A percentile compares a stretch with the other conserved stretches of the same genome.
These are phyloP conservation scores for Epinephelus awoara DNA, from an alignment of 2,797 vertebrate genomes.

Conservation along the genomic window DNA sequence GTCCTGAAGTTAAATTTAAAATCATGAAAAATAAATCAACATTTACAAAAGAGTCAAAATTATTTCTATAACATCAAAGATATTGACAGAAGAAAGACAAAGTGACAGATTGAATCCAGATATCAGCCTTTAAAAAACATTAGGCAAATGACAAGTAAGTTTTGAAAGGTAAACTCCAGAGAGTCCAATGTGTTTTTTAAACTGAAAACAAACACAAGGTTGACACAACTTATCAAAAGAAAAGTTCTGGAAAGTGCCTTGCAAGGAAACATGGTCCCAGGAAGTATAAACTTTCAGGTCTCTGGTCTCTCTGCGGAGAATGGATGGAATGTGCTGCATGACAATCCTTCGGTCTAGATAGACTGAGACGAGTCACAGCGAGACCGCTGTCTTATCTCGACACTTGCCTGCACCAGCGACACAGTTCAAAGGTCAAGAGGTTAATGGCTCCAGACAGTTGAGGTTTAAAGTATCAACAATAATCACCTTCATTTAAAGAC, in stretches of 20 bases:
- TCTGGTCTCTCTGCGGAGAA: constrained; percentile 6
- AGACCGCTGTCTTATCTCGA: neutral
- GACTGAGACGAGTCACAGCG: constrained; percentile 20
- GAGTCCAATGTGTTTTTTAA: neutral
- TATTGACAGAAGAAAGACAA: neutral
- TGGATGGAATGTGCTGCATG: constrained; percentile 36
- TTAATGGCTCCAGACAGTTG: constrained; percentile 4
- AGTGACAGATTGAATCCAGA: neutral
- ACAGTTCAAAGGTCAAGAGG: constrained; percentile 22
- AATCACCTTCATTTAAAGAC: constrained; percentile 18
- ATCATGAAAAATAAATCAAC: neutral
- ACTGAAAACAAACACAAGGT: too few species aligned
- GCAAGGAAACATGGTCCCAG: neutral
- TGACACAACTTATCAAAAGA: neutral
- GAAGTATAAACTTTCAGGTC: neutral
- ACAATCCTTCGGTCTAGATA: neutral
- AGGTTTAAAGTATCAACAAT: neutral
- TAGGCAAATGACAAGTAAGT: neutral
- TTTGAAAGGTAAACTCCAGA: neutral
- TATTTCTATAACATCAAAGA: neutral
- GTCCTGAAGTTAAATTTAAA: too few species aligned
- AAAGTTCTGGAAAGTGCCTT: neutral
- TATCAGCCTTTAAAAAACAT: neutral
- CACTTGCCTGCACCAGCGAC: neutral
- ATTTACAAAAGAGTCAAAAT: neutral